Conservation (phyloP, 2,113 vertebrate genomes). For the Gobio gobio region DNA sequence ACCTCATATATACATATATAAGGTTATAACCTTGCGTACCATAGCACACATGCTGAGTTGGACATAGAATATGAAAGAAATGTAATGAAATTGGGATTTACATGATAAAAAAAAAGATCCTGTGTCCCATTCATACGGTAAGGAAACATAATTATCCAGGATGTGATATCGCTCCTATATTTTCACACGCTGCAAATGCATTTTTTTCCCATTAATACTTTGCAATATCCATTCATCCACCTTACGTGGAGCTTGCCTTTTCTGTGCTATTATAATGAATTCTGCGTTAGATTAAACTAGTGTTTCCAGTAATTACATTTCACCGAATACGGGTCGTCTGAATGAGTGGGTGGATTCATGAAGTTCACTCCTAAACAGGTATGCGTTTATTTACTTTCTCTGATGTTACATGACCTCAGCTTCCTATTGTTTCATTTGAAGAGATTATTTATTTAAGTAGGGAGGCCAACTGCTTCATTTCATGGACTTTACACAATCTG, state of each 20-base stretch:
- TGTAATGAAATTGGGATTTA: constrained; percentile 21
- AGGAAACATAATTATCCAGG: constrained; percentile 49
- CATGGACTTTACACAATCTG: constrained; percentile 25
- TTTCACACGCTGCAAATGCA: constrained; percentile 54
- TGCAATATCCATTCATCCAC: constrained; percentile 53
- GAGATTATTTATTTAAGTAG: constrained; percentile 51
- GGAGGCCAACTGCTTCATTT: constrained; percentile 44
- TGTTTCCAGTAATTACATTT: constrained; percentile 54
- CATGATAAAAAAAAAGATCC: constrained; percentile 44
- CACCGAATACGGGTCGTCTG: constrained; percentile 26
- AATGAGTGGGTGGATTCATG: constrained; percentile 5
- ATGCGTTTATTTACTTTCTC: constrained; percentile 42
- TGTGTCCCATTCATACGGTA: constrained; percentile 40
- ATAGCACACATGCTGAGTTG: no score
- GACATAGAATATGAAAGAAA: constrained; percentile 13
- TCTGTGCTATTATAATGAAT: constrained; percentile 51
- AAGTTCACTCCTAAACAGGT: constrained; percentile 18
- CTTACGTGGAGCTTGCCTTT: constrained; percentile 36
- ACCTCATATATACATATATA: no score
- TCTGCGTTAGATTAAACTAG: constrained; percentile 44
- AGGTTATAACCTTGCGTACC: no score
- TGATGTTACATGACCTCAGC: constrained; percentile 50
- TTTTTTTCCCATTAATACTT: constrained; percentile 53
- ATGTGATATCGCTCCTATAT: constrained; percentile 45
- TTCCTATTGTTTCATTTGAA: constrained; percentile 50